phyloP scores from a whole-genome alignment of 2,888 invertebrate genomes.

The Lasioglossum lativentre region DNA sequence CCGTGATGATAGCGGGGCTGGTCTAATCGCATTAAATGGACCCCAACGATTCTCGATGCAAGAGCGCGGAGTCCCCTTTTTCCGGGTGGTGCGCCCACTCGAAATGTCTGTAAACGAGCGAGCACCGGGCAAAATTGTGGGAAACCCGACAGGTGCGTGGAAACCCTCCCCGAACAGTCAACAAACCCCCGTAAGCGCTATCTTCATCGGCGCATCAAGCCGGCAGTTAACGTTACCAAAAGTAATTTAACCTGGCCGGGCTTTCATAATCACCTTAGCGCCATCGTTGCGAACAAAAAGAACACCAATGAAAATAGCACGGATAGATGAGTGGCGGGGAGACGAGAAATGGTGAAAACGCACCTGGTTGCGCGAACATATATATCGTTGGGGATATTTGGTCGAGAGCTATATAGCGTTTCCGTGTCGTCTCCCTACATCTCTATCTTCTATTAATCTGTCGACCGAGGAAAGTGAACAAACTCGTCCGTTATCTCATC shows the following conservation, averaged over 20 bases:
- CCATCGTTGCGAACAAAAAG: neutral
- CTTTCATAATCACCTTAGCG: constrained; percentile 69
- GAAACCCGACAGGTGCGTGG: constrained; percentile 73
- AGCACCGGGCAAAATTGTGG: constrained; percentile 69
- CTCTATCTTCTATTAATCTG: neutral
- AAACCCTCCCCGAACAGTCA: constrained; percentile 48
- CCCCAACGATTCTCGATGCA: constrained; percentile 65
- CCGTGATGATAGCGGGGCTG: constrained; percentile 68
- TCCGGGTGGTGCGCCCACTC: constrained; percentile 39
- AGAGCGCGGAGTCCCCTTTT: constrained; percentile 33
- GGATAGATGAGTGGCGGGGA: neutral
- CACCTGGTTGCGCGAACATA: neutral
- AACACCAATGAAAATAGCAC: neutral
- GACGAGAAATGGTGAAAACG: neutral
- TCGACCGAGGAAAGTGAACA: neutral
- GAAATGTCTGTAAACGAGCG: constrained; percentile 70
- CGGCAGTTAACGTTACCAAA: constrained; percentile 70
- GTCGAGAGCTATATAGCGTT: neutral
- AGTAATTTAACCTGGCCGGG: constrained; percentile 71
- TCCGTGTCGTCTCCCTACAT: neutral
- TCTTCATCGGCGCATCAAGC: constrained; percentile 68
- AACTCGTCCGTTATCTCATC: neutral
- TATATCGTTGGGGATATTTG: neutral
- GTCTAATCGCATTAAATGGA: constrained; percentile 74
- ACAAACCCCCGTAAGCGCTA: constrained; percentile 67